These are phyloP conservation scores for Gymnosoma rotundatum DNA, from an alignment of 2,888 invertebrate species.

Conservation along the genomic window DNA sequence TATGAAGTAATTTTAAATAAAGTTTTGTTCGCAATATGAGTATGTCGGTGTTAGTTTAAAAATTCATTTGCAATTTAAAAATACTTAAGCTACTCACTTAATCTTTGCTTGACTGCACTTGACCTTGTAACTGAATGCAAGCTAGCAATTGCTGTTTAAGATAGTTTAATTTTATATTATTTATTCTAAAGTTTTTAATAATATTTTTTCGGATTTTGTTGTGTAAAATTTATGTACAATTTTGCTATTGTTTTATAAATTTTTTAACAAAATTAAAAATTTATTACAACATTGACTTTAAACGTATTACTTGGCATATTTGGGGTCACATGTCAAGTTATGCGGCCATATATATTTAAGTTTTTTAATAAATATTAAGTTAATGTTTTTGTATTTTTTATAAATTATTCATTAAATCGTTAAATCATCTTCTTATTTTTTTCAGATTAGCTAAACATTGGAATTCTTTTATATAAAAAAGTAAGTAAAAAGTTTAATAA, in stretches of 20 bases:
- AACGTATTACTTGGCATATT: constrained; percentile 6
- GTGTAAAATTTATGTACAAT: constrained; percentile 9
- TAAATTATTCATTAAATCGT: not conserved
- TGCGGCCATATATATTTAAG: not conserved
- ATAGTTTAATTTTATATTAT: not conserved
- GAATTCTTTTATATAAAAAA: constrained; percentile 41
- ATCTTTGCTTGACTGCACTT: constrained; percentile 69
- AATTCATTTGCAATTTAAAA: constrained; percentile 66
- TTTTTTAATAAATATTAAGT: not conserved
- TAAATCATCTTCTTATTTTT: constrained; percentile 6
- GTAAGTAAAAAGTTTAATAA: constrained; percentile 18
- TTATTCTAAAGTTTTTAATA: constrained; percentile 10
- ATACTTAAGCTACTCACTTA: constrained; percentile 50
- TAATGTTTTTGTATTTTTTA: not conserved
- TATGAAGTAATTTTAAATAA: not conserved
- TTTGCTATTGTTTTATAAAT: constrained; percentile 19
- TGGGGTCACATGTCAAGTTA: constrained; percentile 10
- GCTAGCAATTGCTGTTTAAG: constrained; percentile 50
- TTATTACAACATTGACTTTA: not conserved
- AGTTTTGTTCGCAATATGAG: constrained; percentile 1
- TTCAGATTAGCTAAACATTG: constrained; percentile 49
- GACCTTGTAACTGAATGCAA: constrained; percentile 71
- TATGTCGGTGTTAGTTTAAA: constrained; percentile 22
- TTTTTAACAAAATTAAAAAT: not conserved
- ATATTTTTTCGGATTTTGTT: not conserved